Base-by-base conservation (phyloP, 2,113 vertebrate species). In the Heloderma charlesbogerti region DNA sequence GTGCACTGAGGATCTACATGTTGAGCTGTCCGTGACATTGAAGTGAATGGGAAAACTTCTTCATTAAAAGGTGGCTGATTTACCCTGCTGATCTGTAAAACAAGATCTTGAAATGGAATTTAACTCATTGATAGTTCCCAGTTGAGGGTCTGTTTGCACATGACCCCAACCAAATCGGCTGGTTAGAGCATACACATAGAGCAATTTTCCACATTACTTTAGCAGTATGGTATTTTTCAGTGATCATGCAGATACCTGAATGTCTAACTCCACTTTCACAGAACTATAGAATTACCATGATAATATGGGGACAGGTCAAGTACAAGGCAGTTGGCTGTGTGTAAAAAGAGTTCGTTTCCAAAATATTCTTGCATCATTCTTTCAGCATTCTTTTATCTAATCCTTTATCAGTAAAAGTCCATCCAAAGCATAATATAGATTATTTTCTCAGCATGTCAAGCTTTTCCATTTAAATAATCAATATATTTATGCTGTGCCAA, bases 391-490 rank as follows among this genome's bases (percentile, higher is more conserved):
- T 79, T 67, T 89, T 75, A 79, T 67, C 75, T 71, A 86, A 90
- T 79, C 40, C 75, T 69, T 90, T 86, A 90, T 86, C 84, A 90
- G 84, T 71, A 90, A 80, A 90, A 86, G 74, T 86, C 89, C 75
- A 86, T 90, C 75, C 63, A 71, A 86, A 90, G 83, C 48, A 67
- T 79, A 90, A 86, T 86, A 86, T 71, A 48, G 89, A 86, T 79
- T 60, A 80, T 90, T 90, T 90, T 86, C 89, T 90, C 84, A 90
- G 89, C 75, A 86, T 80, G 89, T 63, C n/a, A 57, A 80, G 75
- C 89, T 71, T 86, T 85, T 86, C 89, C 63, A 80, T 90, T 90
- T 90, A 90, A 86, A 90, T 90, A 90, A 90, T 90, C 89, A 79
- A 86, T 90, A 74, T 54, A 69, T 66, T 43, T 83, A 85, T 86